phyloP scores from a whole-genome alignment of 35 echinoderm and acorn worm species.

The Patiria miniata region DNA sequence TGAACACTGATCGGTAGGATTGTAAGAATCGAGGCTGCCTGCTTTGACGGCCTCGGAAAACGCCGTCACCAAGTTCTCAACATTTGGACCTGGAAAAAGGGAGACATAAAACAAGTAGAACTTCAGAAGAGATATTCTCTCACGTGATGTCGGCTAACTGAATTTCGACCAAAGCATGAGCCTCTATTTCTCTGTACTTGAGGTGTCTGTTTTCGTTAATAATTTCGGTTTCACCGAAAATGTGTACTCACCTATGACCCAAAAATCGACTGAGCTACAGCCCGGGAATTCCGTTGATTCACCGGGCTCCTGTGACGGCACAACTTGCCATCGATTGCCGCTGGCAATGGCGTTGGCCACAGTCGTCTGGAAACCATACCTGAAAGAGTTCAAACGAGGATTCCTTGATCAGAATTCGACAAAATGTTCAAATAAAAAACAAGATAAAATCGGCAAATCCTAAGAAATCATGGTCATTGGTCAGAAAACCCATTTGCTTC shows the following conservation, averaged over 20 bases:
- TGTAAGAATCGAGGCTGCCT: neutral
- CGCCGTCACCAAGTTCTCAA: neutral
- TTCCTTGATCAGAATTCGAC: no score
- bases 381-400: neutral
- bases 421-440: neutral
- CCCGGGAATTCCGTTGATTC: neutral
- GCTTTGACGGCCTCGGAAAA: neutral
- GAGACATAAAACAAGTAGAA: neutral
- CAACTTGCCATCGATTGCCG: neutral
- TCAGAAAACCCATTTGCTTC: no score
- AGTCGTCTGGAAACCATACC: neutral
- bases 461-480: no score
- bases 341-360: neutral
- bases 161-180: no score
- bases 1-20: neutral
- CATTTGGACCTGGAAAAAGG: slow-evolving; percentile 8
- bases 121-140: no score
- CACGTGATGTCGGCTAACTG: no score
- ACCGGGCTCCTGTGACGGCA: neutral
- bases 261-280: neutral
- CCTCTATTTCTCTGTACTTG: no score
- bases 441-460: neutral
- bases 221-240: no score
- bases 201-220: no score
- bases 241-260: neutral